phyloP scores from a whole-genome alignment of 2,797 vertebrate genomes.

The Gobio occitaniae region DNA sequence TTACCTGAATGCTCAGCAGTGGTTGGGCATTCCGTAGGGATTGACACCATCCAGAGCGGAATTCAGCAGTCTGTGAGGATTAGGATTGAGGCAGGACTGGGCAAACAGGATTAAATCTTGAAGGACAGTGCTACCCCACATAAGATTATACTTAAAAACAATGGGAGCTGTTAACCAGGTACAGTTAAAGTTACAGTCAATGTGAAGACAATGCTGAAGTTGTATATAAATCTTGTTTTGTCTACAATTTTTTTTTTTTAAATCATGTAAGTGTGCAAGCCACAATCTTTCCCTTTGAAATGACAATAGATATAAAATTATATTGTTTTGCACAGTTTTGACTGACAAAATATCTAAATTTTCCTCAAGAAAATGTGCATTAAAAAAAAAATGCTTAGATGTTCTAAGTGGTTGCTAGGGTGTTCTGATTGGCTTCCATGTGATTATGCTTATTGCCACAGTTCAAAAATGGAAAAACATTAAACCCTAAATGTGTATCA shows the following conservation, averaged over 20 bases:
- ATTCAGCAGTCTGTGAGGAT: conserved; percentile 70
- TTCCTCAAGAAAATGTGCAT: neutral
- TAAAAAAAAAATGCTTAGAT: neutral
- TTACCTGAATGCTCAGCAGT: conserved; percentile 76
- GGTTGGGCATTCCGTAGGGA: conserved; percentile 68
- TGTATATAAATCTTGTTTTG: neutral
- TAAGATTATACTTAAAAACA: conserved; percentile 44
- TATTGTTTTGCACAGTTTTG: neutral
- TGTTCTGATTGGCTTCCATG: neutral
- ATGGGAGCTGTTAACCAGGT: neutral
- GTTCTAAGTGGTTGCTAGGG: too few species aligned
- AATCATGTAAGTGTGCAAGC: neutral
- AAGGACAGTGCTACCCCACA: conserved; percentile 60
- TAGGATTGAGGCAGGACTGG: conserved; percentile 62
- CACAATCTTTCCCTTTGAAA: neutral
- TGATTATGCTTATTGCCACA: neutral
- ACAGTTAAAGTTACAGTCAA: neutral
- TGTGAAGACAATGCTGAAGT: neutral
- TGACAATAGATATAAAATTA: neutral
- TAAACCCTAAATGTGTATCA: neutral
- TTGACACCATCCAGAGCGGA: conserved; percentile 56
- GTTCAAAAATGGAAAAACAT: neutral
- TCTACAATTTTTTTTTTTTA: neutral
- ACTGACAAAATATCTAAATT: neutral
- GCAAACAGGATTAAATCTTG: conserved; percentile 80